Conservation (phyloP, 2,797 vertebrate species). For the Agapornis canus region DNA sequence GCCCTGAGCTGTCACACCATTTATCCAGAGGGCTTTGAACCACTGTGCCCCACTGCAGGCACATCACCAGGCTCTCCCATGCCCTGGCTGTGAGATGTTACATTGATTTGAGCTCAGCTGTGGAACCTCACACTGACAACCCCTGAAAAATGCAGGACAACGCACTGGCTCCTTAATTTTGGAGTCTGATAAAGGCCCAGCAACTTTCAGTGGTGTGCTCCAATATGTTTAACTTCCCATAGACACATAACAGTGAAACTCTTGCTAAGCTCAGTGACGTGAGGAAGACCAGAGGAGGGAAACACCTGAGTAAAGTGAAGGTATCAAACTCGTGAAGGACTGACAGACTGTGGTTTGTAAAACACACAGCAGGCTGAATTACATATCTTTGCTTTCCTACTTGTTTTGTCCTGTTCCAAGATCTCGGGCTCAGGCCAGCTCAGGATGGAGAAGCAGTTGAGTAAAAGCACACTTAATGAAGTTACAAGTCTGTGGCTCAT, state of each 20-base stretch:
- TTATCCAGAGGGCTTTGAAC: background rate
- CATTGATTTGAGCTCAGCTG: background rate
- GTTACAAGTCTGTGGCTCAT: background rate
- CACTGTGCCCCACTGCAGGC: background rate
- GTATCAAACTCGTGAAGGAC: background rate
- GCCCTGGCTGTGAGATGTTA: background rate
- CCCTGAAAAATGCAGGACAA: background rate
- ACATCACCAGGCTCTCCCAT: background rate
- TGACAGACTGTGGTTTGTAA: background rate
- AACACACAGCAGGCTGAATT: background rate
- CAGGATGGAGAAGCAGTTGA: background rate
- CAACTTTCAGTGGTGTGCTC: background rate
- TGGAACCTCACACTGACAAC: background rate
- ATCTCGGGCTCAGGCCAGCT: background rate
- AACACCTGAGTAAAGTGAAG: background rate
- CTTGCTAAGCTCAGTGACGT: background rate
- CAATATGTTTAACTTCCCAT: background rate
- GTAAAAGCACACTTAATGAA: constrained; percentile 11
- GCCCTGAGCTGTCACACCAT: background rate
- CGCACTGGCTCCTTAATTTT: background rate
- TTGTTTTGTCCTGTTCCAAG: background rate
- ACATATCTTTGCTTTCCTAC: background rate
- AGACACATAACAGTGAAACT: background rate
- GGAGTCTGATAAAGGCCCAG: background rate
- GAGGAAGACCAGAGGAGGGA: background rate